Conservation (phyloP, 2,113 vertebrate genomes). For the Gobiocypris rarus region DNA sequence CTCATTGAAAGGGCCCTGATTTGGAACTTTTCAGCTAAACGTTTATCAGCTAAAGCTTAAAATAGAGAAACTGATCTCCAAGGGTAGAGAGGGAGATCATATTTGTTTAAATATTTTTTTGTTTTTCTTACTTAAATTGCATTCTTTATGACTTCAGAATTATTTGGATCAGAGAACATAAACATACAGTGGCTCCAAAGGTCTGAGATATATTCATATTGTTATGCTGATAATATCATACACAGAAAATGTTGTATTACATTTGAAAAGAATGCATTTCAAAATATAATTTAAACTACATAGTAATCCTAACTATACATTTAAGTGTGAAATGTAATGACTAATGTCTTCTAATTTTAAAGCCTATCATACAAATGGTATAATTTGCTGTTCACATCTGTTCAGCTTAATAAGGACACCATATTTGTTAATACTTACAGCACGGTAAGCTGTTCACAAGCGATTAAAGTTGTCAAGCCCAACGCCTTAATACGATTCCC, state of each 20-base stretch:
- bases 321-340: background rate
- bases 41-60: background rate
- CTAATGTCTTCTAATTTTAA: background rate
- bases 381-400: background rate
- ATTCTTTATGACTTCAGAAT: background rate
- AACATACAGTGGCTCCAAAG: background rate
- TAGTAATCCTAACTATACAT: background rate
- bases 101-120: background rate
- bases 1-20: background rate
- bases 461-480: conserved; percentile 76
- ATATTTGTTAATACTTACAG: conserved; percentile 73
- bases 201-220: background rate
- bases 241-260: background rate
- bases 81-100: background rate
- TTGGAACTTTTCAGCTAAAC: background rate
- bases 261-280: background rate
- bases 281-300: background rate
- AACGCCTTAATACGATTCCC: conserved; percentile 77
- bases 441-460: conserved; percentile 76
- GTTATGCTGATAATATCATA: background rate
- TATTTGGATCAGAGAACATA: background rate
- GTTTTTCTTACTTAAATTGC: background rate
- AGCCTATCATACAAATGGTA: background rate
- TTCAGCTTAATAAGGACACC: no score
- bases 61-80: background rate